Base-by-base conservation (phyloP, 2,888 invertebrate species). In the Sarcophaga variegata region DNA sequence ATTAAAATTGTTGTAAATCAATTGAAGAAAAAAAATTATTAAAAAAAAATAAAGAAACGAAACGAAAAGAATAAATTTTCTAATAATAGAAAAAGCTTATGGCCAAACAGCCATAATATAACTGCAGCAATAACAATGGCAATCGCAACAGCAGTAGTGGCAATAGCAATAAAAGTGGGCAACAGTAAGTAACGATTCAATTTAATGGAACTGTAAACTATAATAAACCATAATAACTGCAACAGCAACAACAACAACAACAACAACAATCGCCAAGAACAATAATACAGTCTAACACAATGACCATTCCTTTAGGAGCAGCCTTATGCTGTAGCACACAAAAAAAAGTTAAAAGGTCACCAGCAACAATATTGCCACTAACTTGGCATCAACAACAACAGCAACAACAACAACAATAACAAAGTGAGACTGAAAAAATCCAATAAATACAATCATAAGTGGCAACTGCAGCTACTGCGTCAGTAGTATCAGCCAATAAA, bases 161-260 rank as follows among this genome's bases (percentile, higher is more conserved):
- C 74, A 74, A 66, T 12, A 17, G 54, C 54, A 54, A 54, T 17
- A 54, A 8, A 63, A 76, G 25, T 70, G 54, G 70, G 17, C 63
- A 54, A 70, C 76, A 80, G 37, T 63, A 49, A 63, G 37, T 63
- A 81, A 81, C 70, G 70, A 63, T 76, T 76, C 71, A 76, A 76
- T 77, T 77, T 82, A 64, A 12, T 71, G 25, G 27, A 77, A 63
- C 60, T 77, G 60, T 60, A n/a, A 25, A 11, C 60, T 77, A 71
- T 66, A 49, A 47, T 47, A 14, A 54, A 54, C 14, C 49, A 47
- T 25, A 66, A 60, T 17, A 60, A 47, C 20, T 47, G 10, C 54
- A 14, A 12, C 54, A 54, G 14, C 14, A 54, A 27, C 22, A 49
- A 37, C 14, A 62, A 6, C 37, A 37, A 37, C 37, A 0, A 37